Base-by-base conservation (phyloP, 2,888 invertebrate genomes). In the Cataglyphis livida region DNA sequence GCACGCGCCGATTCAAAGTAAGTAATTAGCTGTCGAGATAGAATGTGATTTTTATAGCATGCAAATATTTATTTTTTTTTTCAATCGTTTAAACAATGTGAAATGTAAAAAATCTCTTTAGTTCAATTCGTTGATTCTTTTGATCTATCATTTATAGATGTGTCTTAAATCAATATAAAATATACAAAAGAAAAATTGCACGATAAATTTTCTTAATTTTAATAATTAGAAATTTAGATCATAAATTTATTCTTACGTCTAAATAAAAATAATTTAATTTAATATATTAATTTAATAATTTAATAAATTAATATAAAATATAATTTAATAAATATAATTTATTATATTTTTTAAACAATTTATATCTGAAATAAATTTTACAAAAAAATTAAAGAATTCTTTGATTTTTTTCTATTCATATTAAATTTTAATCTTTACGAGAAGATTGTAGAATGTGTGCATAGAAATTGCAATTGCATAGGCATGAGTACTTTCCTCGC, bases 11-110 rank as follows among this genome's bases (percentile, higher is more conserved):
- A 44, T 35, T 18, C 32, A 25, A 32, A 81, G 65, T 81, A 81
- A 81, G 65, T 75, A 81, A 81, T 73, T 32, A 28, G 21, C 57
- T 75, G 75, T 75, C 74, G 65, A 65, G 12, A 65, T 12, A 5
- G 5, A 57, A 75, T 10, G 41, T 57, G n/a, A 64, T 18, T 44
- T 75, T 5, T 18, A 3, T 3, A 10, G 21, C 32, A 32, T 3
- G 18, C n/a, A 38, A 73, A 32, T 41, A 12, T 32, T 73, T 71
- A 71, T 51, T 54, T 15, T 1, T 7, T 48, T 48, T 48, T 81
- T 25, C 41, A 59, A 21, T 4, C 28, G 18, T 18, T 81, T 64
- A 75, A 74, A 41, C 3, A 74, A 65, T 32, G 28, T 65, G 28
- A 25, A 57, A 65, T 28, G 54, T 65, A 28, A 32, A 21, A 21